These are phyloP conservation scores for Leptestheria dahalacensis DNA, from an alignment of 1,140 invertebrate species.

Conservation along the genomic window DNA sequence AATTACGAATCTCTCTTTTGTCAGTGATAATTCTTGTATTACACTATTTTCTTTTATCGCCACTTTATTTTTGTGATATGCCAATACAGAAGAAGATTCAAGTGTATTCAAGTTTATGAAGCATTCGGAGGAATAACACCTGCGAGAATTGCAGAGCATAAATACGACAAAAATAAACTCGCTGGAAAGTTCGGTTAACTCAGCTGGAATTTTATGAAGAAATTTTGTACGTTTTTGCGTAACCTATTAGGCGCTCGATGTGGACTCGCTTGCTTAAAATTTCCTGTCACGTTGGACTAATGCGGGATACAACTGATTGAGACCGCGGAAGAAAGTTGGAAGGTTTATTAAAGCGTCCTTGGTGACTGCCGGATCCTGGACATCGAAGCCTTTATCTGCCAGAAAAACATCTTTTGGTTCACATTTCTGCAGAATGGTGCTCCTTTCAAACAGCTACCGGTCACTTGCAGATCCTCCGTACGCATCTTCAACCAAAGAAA, in stretches of 20 bases:
- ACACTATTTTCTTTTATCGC: neutral
- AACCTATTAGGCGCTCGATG: neutral
- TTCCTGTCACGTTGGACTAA: neutral
- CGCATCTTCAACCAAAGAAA: neutral
- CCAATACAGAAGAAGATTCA: neutral
- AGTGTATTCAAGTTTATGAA: neutral
- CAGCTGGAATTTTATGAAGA: neutral
- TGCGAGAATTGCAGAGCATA: neutral
- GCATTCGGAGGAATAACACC: neutral
- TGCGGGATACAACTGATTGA: neutral
- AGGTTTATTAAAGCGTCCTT: neutral
- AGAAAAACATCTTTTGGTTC: neutral
- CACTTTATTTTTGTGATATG: neutral
- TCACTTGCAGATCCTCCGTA: neutral
- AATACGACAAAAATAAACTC: neutral
- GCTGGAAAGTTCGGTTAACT: neutral
- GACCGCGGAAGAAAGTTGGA: neutral
- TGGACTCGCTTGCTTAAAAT: neutral
- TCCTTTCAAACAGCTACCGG: neutral
- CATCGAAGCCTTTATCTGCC: neutral
- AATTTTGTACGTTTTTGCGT: neutral
- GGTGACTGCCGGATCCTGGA: neutral
- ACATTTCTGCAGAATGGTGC: neutral
- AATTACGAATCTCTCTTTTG: neutral
- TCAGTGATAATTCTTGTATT: neutral